phyloP scores from a whole-genome alignment of 2,113 vertebrate species.

The Rhadina sibilatrix region DNA sequence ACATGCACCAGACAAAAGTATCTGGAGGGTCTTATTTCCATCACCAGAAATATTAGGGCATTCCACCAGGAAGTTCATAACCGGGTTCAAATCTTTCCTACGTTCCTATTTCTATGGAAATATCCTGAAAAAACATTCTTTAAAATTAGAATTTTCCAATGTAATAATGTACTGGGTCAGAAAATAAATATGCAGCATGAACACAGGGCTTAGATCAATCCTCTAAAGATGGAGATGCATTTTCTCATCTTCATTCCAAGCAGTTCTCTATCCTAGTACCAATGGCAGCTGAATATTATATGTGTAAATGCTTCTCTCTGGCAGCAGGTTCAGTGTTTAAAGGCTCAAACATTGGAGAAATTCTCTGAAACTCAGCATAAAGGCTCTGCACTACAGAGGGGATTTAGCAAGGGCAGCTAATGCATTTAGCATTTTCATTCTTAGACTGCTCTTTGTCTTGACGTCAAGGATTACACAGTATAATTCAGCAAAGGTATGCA shows the following conservation, averaged over 20 bases:
- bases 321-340: neutral
- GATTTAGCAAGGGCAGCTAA: neutral
- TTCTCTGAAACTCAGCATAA: neutral
- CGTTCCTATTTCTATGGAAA: neutral
- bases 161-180: neutral
- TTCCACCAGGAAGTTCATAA: neutral
- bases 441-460: neutral
- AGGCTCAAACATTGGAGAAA: neutral
- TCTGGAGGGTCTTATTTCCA: neutral
- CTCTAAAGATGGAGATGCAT: neutral
- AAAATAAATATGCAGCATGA: neutral
- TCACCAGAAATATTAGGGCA: neutral
- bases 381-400: neutral
- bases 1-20: accelerated
- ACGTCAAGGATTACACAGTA: neutral
- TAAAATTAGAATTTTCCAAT: neutral
- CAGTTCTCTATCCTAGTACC: neutral
- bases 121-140: neutral
- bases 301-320: neutral
- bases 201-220: neutral
- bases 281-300: neutral
- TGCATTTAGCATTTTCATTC: neutral
- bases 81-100: neutral
- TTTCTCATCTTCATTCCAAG: neutral
- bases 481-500: neutral